Base-by-base conservation (phyloP, 2,113 vertebrate genomes). In the Corvus moneduloides region DNA sequence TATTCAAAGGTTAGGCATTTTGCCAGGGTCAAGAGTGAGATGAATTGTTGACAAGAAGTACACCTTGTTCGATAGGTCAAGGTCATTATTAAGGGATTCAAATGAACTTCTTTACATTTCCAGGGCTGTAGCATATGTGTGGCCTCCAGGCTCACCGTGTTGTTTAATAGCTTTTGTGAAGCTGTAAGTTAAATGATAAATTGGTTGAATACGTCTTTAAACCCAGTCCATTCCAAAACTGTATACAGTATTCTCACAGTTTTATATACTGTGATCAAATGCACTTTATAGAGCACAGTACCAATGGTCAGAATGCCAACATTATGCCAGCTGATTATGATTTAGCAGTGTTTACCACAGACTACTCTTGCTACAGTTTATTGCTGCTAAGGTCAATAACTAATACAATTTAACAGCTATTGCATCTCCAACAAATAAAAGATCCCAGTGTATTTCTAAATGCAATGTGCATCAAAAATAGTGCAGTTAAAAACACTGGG, bases 1-100 rank as follows among this genome's bases (percentile, higher is more conserved):
- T 79, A 91, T 95, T 93, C 46, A 56, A 17, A 26, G 43, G 67
- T 94, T 89, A 88, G 95, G 64, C 12, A 17, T 89, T 90, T 75
- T 90, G 69, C 84, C 83, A 96, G 96, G 93, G 95, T 95, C 95
- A 95, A 94, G 95, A 97, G 91, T 92, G 94, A 97, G 95, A 97
- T 87, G 81, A 85, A 96, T 96, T 91, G 93, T 94, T 97, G 94
- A 81, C 94, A 92, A 78, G 85, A 54, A 21, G 48, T 89, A 63
- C 63, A 78, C 89, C 54, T 61, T 93, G 48, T 96, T 95, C 6
- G 3, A 86, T 93, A 94, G 86, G 90, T 96, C 77, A 96, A 92
- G 93, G 85, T 96, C 90, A 84, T 97, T 97, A 94, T 95, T 96
- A 86, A 95, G 80, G 78, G 71, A 96, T 92, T 95, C 92, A 96